Conservation (phyloP, 2,797 vertebrate species). For the Arnoldichthys spilopterus region DNA sequence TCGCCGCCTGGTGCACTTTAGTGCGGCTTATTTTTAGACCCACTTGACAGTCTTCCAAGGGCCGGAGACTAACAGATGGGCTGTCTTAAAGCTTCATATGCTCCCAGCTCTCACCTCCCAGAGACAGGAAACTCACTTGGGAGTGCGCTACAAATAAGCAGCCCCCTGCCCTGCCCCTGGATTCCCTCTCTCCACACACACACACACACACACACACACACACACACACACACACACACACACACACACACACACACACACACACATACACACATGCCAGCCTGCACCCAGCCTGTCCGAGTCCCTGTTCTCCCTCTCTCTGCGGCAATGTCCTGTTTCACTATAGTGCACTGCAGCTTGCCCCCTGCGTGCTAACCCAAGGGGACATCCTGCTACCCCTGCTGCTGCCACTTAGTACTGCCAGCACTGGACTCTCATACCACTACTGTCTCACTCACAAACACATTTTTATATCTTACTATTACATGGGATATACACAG, state of each 20-base stretch:
- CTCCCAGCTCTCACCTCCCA: slow-evolving; percentile 93
- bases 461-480: background rate
- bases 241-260: no score
- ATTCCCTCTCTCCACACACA: slow-evolving; percentile 52
- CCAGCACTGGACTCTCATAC: slow-evolving; percentile 1
- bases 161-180: slow-evolving; percentile 59
- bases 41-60: slow-evolving; percentile 92
- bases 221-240: no score
- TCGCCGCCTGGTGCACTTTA: slow-evolving; percentile 86
- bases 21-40: slow-evolving; percentile 92
- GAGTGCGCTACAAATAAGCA: slow-evolving; percentile 88
- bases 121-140: slow-evolving; percentile 92
- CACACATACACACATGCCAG: slow-evolving; percentile 32
- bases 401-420: slow-evolving; percentile 32
- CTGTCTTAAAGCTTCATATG: slow-evolving; percentile 94
- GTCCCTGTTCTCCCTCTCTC: slow-evolving; percentile 48
- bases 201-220: slow-evolving; percentile 9
- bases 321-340: slow-evolving; percentile 53
- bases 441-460: background rate
- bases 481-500: background rate
- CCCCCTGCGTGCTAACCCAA: slow-evolving; percentile 19
- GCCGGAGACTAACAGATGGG: slow-evolving; percentile 96
- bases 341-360: slow-evolving; percentile 32
- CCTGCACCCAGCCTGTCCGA: slow-evolving; percentile 41
- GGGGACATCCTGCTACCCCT: slow-evolving; percentile 38